Evolutionary conservation across 2,113 vertebrate genomes (phyloP), one percentile per base, ranked within the genome.

Genomic region (Dipodomys spectabilis): DNA sequence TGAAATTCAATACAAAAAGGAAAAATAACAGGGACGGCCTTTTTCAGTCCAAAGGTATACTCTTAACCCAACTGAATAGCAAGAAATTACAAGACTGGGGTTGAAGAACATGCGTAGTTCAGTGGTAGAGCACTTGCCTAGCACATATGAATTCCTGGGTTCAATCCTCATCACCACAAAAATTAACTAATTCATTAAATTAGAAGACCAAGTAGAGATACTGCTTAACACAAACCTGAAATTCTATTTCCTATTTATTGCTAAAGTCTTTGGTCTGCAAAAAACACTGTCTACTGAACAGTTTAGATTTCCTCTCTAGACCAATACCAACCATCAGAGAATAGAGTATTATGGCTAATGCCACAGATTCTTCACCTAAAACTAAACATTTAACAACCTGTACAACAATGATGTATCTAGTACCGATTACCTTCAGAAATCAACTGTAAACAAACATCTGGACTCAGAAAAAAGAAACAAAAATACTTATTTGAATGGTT

Each of bases 201-300:
- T 79, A 44, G 2, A 94, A 93, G 27, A 32, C 22, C 23, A 0
- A 89, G 1, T 64, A 95, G n/a, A 88, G 79, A 68, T 1, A 39
- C 78, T 93, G 13, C 71, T 95, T 96, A 91, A 79, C 28, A 16
- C 28, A 67, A 32, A 44, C 73, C 22, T 18, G 39, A 2, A 92
- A 16, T 67, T 95, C 69, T 7, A 78, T 3, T 49, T 80, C 77
- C 22, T 39, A 71, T 22, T 72, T 39, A 92, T 6, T 90, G 30
- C 12, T 82, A 68, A 90, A 81, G 60, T 68, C 28, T 86, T 75
- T 39, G 44, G 20, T 19, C 64, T 64, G 71, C 12, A n/a, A 62
- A 86, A 77, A 67, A 87, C 18, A 62, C 23, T 44, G n/a, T 83
- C 74, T 60, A 44, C 18, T 65, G 5, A 82, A 94, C 35, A 79